Conservation (phyloP, 2,888 invertebrate genomes). For the Trissonchulus sp. region DNA sequence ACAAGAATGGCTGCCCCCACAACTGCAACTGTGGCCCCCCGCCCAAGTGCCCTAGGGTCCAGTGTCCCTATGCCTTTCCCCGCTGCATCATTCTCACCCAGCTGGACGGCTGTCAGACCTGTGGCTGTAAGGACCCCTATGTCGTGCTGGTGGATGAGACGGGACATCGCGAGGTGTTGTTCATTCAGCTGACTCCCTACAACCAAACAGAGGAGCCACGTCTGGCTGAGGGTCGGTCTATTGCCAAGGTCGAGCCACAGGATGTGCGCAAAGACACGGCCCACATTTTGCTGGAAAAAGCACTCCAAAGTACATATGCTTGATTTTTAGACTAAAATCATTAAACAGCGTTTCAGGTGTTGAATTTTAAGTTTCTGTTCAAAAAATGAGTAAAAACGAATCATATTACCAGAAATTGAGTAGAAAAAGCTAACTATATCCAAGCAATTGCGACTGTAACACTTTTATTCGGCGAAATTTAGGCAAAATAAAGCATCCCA, state of each 20-base stretch:
- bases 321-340: too few species aligned
- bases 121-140: constrained; percentile 26
- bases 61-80: constrained; percentile 22
- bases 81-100: constrained; percentile 21
- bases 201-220: background rate
- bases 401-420: too few species aligned
- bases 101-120: constrained; percentile 30
- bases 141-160: background rate
- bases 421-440: too few species aligned
- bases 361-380: too few species aligned
- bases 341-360: too few species aligned
- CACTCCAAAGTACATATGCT: too few species aligned
- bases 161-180: background rate
- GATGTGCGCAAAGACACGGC: background rate
- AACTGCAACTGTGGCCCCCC: constrained; percentile 24
- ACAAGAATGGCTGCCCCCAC: constrained; percentile 27
- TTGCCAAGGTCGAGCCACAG: background rate
- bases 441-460: too few species aligned
- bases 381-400: too few species aligned
- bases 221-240: background rate
- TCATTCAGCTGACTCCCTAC: background rate
- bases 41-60: constrained; percentile 7
- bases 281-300: background rate
- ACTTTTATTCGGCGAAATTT: too few species aligned
- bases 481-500: too few species aligned